Conservation (phyloP, 2,888 invertebrate species). For the Rhingia rostrata region DNA sequence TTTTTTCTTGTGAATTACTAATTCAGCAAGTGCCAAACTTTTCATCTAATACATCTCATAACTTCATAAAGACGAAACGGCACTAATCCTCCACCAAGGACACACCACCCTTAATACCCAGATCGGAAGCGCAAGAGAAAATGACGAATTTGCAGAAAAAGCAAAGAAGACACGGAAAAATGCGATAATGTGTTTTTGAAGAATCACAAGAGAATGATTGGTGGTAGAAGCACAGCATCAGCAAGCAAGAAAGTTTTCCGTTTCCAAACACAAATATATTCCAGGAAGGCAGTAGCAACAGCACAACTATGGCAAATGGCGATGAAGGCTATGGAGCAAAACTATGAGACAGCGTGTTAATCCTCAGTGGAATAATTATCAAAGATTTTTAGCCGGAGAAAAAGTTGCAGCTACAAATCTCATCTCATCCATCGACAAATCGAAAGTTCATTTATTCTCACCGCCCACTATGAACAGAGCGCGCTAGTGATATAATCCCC, state of each 20-base stretch:
- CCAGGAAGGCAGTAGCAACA: not conserved
- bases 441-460: conserved; percentile 58
- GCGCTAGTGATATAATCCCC: conserved; percentile 67
- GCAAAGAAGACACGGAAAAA: conserved; percentile 21
- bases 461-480: not conserved
- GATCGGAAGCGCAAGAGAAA: not conserved
- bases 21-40: conserved; percentile 57
- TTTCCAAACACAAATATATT: conserved; percentile 23
- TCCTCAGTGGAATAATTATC: conserved; percentile 71
- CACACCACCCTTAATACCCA: not conserved
- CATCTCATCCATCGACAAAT: conserved; percentile 56
- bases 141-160: conserved; percentile 56
- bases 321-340: conserved; percentile 1
- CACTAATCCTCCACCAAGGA: conserved; percentile 37
- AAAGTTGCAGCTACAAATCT: conserved; percentile 46
- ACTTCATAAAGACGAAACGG: conserved; percentile 44
- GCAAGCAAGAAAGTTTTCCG: conserved; percentile 16
- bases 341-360: conserved; percentile 62
- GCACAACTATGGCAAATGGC: not conserved
- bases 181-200: conserved; percentile 61
- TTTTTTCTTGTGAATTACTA: conserved; percentile 42
- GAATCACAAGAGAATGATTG: conserved; percentile 59
- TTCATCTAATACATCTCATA: conserved; percentile 36
- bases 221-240: conserved; percentile 5
- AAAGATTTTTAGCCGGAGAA: conserved; percentile 44